Evolutionary conservation across 2,888 invertebrate species (phyloP).

Genomic region (Psylliodes chrysocephalus): DNA sequence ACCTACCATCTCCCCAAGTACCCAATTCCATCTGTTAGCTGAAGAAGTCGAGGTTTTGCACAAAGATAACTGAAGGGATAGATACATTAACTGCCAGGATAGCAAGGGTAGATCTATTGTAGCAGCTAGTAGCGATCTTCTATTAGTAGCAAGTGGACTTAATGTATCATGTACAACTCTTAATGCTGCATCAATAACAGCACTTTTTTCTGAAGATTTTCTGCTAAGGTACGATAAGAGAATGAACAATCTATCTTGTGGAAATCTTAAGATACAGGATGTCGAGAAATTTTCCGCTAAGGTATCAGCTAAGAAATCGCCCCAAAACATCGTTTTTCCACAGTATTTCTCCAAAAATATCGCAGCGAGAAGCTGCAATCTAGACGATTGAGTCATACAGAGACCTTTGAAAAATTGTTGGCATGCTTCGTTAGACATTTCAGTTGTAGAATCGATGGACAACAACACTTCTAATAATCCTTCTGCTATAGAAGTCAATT

Average conservation of each 20-base stretch:
- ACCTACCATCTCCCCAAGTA: slow-evolving; percentile 79
- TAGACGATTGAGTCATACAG: slow-evolving; percentile 81
- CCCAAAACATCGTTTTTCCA: slow-evolving; percentile 77
- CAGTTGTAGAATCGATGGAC: slow-evolving; percentile 55
- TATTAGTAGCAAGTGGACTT: slow-evolving; percentile 60
- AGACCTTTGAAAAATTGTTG: slow-evolving; percentile 77
- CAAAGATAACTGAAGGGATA: slow-evolving; percentile 76
- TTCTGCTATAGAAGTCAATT: slow-evolving; percentile 83
- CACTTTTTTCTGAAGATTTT: slow-evolving; percentile 75
- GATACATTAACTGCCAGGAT: slow-evolving; percentile 80
- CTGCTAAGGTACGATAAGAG: slow-evolving; percentile 88
- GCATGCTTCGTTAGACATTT: slow-evolving; percentile 64
- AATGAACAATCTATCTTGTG: slow-evolving; percentile 90
- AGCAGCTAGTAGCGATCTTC: slow-evolving; percentile 65
- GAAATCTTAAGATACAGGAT: slow-evolving; percentile 80
- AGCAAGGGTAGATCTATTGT: slow-evolving; percentile 74
- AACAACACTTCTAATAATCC: slow-evolving; percentile 84
- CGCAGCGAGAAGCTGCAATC: slow-evolving; percentile 81
- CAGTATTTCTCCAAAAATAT: slow-evolving; percentile 76
- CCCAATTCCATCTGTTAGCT: slow-evolving; percentile 85
- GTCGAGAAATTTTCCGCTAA: slow-evolving; percentile 82
- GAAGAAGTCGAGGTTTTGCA: slow-evolving; percentile 47
- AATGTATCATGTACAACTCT: slow-evolving; percentile 70
- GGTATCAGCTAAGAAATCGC: slow-evolving; percentile 85
- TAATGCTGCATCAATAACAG: slow-evolving; percentile 73